phyloP scores from a whole-genome alignment of 1,140 invertebrate genomes.

The Ectropis grisescens region DNA sequence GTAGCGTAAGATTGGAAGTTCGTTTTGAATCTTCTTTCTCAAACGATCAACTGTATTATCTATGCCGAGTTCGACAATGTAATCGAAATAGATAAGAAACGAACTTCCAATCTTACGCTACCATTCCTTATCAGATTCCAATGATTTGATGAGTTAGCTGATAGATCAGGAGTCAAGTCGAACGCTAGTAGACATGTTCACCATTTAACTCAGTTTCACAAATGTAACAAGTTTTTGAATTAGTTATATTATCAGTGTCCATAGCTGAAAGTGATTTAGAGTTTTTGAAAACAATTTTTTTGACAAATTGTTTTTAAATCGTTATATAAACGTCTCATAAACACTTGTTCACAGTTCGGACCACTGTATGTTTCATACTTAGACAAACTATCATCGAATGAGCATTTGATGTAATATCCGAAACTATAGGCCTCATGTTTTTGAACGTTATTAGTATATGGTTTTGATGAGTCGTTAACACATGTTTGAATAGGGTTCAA shows the following conservation, averaged over 20 bases:
- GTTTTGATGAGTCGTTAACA: conserved; percentile 12
- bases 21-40: too few relatives aligned
- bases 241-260: conserved; percentile 8
- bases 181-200: conserved; percentile 1
- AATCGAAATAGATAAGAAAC: conserved; percentile 13
- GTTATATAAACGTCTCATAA: conserved; percentile 22
- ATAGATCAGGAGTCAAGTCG: too few relatives aligned
- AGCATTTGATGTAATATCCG: conserved; percentile 45
- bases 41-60: too few relatives aligned
- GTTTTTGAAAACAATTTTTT: conserved; percentile 24
- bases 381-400: conserved; percentile 33
- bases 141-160: too few relatives aligned
- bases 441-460: conserved; percentile 21
- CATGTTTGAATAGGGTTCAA: conserved; percentile 21
- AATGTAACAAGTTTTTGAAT: conserved; percentile 2
- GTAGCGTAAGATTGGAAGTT: too few relatives aligned
- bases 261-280: conserved; percentile 14
- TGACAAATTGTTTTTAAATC: conserved; percentile 20
- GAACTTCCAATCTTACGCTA: too few relatives aligned
- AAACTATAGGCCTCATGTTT: conserved; percentile 38
- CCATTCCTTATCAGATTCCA: conserved; percentile 10
- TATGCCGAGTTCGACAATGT: conserved; percentile 7
- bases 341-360: conserved; percentile 25
- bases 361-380: conserved; percentile 26
- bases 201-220: conserved; percentile 5